Base-by-base conservation (phyloP, 2,888 invertebrate genomes). In the Podotricha telesiphe region DNA sequence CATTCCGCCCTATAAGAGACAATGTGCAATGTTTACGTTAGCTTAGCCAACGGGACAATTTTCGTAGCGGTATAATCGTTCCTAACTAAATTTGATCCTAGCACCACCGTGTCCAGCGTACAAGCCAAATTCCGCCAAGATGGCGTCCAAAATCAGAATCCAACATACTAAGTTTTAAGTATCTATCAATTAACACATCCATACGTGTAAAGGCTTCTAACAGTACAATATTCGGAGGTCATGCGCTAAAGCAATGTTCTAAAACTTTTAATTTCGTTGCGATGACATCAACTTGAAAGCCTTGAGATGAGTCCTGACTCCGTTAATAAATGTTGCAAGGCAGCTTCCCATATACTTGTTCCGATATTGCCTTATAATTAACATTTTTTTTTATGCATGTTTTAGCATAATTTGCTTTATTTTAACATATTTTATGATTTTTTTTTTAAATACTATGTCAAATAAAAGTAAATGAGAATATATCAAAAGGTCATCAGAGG, bases 181-280 rank as follows among this genome's bases (percentile, higher is more conserved):
- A 19, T 28, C 1, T 8, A 28, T 1, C 53, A 42, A 61, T 53
- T 61, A 42, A 51, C 64, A 59, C 40, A 34, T 59, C 64, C 58
- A 68, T 65, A 28, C n/a, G 50, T 4, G 64, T 22, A 34, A 22
- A 61, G 34, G 20, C 45, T 40, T 68, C 64, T 70, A 71, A 71
- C 70, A 65, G 70, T 65, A 71, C 50, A 67, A 47, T 58, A 19
- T 51, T 20, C n/a, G 64, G 68, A 68, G 70, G 70, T 56, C 71
- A 22, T 45, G 11, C 55, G 67, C 65, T n/a, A n/a, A n/a, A n/a
- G 22, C 51, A 40, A 62, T 71, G 65, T 63, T 71, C 68, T 68
- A 71, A 68, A 65, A 79, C 76, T 82, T 78, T 82, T 83, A 84
- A 84, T 83, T 82, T 79, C 73, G 79, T 72, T 56, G 34, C 56